Base-by-base conservation (phyloP, 1,140 invertebrate species). In the Helicorthomorpha holstii region DNA sequence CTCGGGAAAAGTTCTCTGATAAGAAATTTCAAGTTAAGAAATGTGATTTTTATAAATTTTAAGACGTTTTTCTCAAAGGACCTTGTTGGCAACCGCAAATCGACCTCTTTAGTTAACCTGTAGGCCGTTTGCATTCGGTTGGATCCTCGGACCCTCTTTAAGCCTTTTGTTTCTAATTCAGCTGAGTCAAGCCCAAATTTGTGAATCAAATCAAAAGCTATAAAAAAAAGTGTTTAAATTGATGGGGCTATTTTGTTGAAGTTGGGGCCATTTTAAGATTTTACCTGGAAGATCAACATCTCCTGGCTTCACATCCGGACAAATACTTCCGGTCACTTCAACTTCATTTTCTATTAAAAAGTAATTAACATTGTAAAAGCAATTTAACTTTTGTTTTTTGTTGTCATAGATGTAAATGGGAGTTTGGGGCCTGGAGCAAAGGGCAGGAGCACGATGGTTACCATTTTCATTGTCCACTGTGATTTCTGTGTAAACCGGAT, bases 61-160 rank as follows among this genome's bases (percentile, higher is more conserved):
- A 34, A 34, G 29, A 16, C 16, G 29, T 34, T 16, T 34, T 16
- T 34, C 16, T 7, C 29, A 34, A 16, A 34, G 7, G 29, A 82
- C 82, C 74, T 75, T 49, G 82, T 79, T 1, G 78, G 73, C 23
- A 83, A 61, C 1, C 76, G 78, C 25, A 87, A 64, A 66, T 86
- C 78, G 10, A 81, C 76, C 42, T 76, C 72, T 59, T 71, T 73
- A 44, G 82, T 77, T 23, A 89, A 68, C 54, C 82, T 71, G 61
- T 83, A 88, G 0, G 83, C 84, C 2, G 76, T 82, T 66, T 88
- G 85, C 59, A 83, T 67, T 10, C 73, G 64, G 64, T 77, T 80
- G 0, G 83, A 83, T 1, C 85, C 85, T 49, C 73, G 67, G 0
- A 85, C 82, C 57, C 75, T 69, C 1, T 74, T 74, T 0, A 87